Base-by-base conservation (phyloP, 2,888 invertebrate species). In the Drosophila anomelani region DNA sequence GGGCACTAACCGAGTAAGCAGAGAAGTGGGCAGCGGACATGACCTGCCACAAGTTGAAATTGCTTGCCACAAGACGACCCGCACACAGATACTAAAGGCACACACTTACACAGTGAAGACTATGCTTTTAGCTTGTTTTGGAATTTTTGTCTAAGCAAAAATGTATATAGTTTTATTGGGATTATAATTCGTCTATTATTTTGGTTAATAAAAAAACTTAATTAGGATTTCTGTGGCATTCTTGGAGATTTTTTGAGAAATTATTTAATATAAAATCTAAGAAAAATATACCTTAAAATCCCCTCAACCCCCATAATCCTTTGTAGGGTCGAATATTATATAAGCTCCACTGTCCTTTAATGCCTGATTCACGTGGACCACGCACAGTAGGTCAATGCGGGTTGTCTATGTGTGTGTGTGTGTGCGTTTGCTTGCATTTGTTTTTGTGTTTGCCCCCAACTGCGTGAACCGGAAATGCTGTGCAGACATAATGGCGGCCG, bases 11-110 rank as follows among this genome's bases (percentile, higher is more conserved):
- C 51, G 34, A 51, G 34, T 39, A 63, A 39, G 54, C 44, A 47
- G 60, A 17, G 60, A 46, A 38, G 44, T 26, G 53, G 32, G 41
- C 60, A 62, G 57, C 75, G 70, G 76, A 79, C 77, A 77, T 80
- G 79, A 80, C 80, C 80, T 78, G 79, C 77, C 77, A 64, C 76
- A 80, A 80, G 60, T 75, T 69, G 57, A 78, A 79, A 78, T 77
- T 77, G 74, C 70, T 75, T 77, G 73, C 68, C 62, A 53, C 59
- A 47, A 53, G 59, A 68, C 34, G 7, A 29, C 36, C 51, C 61
- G 49, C 34, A 51, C 64, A 66, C 36, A 36, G 26, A 41, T 34
- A 51, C 44, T 6, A 32, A 41, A 12, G 13, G 47, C 4, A 15
- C 39, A 41, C 20, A 8, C 8, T n/a, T 3, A 60, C 1, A 13